Percentiles rank a stretch among this genome's conserved stretches.
Evolutionary conservation across 2,888 invertebrate genomes (phyloP).

Genomic region (Andrena haemorrhoa): DNA sequence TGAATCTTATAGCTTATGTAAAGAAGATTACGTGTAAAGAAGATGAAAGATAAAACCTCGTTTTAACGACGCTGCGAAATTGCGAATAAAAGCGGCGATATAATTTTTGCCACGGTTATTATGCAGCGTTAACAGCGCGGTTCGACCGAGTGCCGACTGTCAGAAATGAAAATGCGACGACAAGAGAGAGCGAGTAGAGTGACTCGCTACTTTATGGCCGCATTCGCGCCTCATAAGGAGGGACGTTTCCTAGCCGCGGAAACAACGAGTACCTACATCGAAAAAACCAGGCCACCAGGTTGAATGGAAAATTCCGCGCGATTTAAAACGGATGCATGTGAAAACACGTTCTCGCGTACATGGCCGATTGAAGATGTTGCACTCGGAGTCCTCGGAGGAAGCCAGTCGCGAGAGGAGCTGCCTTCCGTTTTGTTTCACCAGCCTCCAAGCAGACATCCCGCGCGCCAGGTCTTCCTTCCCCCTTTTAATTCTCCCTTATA

Average conservation of each 20-base stretch:
- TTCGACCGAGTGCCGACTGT: neutral
- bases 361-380: conserved; percentile 24
- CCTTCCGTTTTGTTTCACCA: neutral
- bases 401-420: neutral
- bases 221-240: conserved; percentile 45
- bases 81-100: neutral
- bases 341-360: conserved; percentile 15
- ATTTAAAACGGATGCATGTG: conserved; percentile 30
- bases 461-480: neutral
- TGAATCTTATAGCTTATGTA: no score
- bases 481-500: neutral
- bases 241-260: conserved; percentile 25
- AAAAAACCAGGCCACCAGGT: conserved; percentile 29
- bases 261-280: conserved; percentile 13
- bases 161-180: conserved; percentile 32
- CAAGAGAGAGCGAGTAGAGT: neutral
- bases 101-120: neutral
- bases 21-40: no score
- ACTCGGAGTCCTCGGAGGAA: conserved; percentile 8
- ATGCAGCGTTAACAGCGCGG: neutral
- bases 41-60: neutral
- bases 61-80: neutral
- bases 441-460: conserved; percentile 9
- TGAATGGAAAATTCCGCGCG: conserved; percentile 35
- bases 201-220: conserved; percentile 35